Evolutionary conservation across 2,797 vertebrate species (phyloP).

Genomic region (Synaphobranchus kaupii): DNA sequence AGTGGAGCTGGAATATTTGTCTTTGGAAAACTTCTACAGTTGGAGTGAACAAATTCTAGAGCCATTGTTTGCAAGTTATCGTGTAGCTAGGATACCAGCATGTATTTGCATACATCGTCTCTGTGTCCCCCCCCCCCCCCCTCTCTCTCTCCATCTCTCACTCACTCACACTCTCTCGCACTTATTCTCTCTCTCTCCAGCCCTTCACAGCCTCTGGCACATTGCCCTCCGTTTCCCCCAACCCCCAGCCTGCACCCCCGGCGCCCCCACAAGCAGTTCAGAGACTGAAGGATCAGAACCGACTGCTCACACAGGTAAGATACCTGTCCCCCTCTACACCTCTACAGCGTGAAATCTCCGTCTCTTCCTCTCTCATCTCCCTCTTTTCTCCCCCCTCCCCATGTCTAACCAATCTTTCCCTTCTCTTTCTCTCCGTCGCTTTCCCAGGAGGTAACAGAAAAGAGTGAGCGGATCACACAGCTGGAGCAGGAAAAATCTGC

Average conservation of each 20-base stretch:
- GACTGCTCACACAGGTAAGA: constrained; percentile 89
- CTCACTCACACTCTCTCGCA: not conserved
- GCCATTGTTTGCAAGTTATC: not conserved
- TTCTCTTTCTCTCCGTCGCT: not conserved
- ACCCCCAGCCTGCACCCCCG: constrained; percentile 57
- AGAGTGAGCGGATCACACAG: constrained; percentile 89
- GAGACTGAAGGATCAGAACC: constrained; percentile 94
- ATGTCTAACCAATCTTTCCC: not conserved
- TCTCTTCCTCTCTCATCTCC: not conserved
- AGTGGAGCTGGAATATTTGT: not conserved
- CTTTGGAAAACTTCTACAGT: not conserved
- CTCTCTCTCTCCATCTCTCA: not conserved
- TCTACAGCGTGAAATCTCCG: not conserved
- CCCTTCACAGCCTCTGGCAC: constrained; percentile 55
- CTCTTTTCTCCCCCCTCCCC: not conserved
- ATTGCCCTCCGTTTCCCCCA: constrained; percentile 47
- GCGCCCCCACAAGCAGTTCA: constrained; percentile 83
- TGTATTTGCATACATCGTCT: not conserved
- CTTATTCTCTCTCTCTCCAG: constrained; percentile 51
- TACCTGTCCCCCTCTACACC: not conserved
- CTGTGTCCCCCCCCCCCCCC: not conserved
- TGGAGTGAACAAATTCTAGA: not conserved
- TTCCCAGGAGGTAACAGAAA: constrained; percentile 87
- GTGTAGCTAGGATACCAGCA: not conserved
- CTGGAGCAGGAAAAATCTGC: constrained; percentile 94